Evolutionary conservation across 2,797 vertebrate species (phyloP).

Genomic region (Enteromius trimaculatus): DNA sequence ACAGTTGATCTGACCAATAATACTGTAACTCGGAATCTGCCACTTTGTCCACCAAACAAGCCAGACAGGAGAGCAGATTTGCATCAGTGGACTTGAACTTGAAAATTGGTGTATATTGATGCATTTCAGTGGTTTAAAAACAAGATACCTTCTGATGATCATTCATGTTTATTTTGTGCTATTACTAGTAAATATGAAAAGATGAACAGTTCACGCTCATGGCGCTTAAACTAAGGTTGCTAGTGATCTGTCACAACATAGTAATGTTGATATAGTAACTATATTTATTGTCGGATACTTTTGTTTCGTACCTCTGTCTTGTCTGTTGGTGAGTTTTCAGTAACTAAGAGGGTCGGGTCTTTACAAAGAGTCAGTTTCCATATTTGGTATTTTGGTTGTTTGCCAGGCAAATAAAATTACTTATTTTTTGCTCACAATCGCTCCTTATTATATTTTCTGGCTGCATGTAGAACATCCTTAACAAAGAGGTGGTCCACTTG

Average conservation of each 20-base stretch:
- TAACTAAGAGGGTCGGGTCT: not conserved
- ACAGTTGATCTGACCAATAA: not conserved
- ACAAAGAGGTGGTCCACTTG: constrained; percentile 67
- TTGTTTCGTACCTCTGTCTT: not conserved
- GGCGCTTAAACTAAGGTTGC: not conserved
- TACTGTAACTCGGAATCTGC: not conserved
- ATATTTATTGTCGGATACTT: not conserved
- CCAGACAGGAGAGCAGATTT: not conserved
- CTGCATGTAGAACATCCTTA: constrained; percentile 59
- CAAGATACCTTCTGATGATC: not conserved
- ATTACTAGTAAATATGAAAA: not conserved
- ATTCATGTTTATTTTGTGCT: not conserved
- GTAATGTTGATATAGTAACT: not conserved
- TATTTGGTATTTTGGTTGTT: not conserved
- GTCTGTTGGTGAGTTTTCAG: not conserved
- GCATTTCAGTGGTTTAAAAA: not conserved
- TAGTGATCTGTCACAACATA: not conserved
- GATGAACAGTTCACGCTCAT: not conserved
- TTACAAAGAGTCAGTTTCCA: not conserved
- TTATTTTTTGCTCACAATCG: not conserved
- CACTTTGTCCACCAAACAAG: not conserved
- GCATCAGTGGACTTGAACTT: not conserved
- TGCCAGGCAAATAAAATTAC: not conserved
- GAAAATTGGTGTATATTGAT: not conserved
- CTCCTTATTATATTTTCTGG: not conserved